Conservation (phyloP, 1,140 invertebrate genomes). For the Saxidomus purpurata region DNA sequence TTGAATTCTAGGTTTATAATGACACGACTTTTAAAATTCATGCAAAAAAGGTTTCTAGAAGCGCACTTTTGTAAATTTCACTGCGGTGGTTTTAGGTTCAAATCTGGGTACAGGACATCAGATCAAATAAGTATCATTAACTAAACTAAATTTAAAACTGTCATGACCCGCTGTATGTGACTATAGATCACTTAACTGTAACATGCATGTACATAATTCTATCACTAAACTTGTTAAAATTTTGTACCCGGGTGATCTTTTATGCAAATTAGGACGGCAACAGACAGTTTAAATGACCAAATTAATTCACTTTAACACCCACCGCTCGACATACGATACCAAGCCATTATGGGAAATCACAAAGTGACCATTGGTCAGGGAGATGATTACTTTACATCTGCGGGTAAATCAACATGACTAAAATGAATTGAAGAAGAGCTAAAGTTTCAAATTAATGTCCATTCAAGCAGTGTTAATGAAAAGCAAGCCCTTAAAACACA, state of each 20-base stretch:
- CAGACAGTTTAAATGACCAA: conserved; percentile 1
- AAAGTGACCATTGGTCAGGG: conserved; percentile 19
- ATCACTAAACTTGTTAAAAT: too few relatives aligned
- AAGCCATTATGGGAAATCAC: neutral
- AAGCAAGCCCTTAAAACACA: neutral
- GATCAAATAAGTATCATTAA: too few relatives aligned
- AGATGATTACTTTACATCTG: neutral
- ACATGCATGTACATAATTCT: too few relatives aligned
- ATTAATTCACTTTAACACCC: conserved; percentile 18
- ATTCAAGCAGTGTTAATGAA: conserved; percentile 1
- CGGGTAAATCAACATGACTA: neutral
- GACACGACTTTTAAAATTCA: too few relatives aligned
- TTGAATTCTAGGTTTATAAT: too few relatives aligned
- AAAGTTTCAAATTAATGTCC: conserved; percentile 7
- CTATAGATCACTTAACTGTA: too few relatives aligned
- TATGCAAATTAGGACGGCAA: conserved; percentile 2
- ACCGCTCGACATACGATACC: neutral
- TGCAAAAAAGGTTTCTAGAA: too few relatives aligned
- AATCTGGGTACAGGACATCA: too few relatives aligned
- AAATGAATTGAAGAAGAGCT: neutral
- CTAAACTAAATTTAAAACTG: too few relatives aligned
- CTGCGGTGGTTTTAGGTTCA: too few relatives aligned
- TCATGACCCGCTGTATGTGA: too few relatives aligned
- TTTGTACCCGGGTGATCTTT: neutral
- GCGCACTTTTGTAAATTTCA: too few relatives aligned